Conservation (phyloP, 2,113 vertebrate genomes). For the Circaetus gallicus region DNA sequence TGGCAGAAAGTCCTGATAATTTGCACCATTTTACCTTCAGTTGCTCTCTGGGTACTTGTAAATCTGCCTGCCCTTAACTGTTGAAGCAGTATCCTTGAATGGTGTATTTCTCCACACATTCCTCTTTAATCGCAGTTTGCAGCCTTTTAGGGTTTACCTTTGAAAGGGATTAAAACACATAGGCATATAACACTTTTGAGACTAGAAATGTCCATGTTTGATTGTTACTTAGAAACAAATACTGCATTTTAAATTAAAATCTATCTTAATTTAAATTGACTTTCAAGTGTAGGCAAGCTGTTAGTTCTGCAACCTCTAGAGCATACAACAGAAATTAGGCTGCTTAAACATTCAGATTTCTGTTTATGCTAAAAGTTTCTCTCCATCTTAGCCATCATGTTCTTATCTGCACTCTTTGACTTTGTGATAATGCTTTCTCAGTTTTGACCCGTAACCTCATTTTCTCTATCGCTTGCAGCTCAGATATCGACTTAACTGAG, state of each 20-base stretch:
- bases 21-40: not conserved
- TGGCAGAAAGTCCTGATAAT: not conserved
- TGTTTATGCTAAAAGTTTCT: not conserved
- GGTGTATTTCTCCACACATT: not conserved
- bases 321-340: not conserved
- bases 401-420: not conserved
- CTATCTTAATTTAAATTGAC: constrained; percentile 5
- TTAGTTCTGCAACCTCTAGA: constrained; percentile 6
- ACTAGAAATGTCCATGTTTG: not conserved
- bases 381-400: not conserved
- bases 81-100: not conserved
- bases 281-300: constrained; percentile 26
- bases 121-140: not conserved
- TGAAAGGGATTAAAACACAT: not conserved
- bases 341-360: not conserved
- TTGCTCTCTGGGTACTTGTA: not conserved
- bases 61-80: not conserved
- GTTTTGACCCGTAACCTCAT: not conserved
- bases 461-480: not conserved
- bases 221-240: constrained; percentile 29
- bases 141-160: not conserved
- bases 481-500: not conserved
- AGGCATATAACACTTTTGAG: not conserved
- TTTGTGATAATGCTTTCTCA: not conserved
- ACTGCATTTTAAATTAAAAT: not conserved